phyloP scores from a whole-genome alignment of 2,797 vertebrate genomes.

The Gallirallus australis region DNA sequence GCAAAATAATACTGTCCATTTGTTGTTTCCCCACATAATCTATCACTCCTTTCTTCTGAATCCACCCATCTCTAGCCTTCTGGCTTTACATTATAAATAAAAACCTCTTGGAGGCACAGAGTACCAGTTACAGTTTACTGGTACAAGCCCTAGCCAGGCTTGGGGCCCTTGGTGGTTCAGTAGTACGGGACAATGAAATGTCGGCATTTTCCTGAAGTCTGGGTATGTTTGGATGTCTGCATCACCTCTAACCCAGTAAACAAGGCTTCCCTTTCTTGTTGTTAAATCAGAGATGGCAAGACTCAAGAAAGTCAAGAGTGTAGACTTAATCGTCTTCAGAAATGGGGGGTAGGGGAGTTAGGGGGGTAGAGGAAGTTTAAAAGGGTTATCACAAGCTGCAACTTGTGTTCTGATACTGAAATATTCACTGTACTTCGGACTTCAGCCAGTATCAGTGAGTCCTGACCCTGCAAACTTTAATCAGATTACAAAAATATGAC shows the following conservation, averaged over 20 bases:
- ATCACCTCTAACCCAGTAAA: neutral
- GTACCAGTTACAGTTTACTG: neutral
- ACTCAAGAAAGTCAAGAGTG: neutral
- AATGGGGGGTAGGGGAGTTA: too few species aligned
- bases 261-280: neutral
- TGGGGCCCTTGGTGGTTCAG: neutral
- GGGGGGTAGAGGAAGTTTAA: neutral
- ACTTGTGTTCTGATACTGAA: neutral
- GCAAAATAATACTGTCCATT: neutral
- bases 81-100: neutral
- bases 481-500: neutral
- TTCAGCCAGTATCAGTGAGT: neutral
- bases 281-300: neutral
- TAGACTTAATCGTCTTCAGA: neutral
- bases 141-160: neutral
- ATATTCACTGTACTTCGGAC: neutral
- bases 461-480: neutral
- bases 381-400: neutral
- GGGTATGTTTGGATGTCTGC: neutral
- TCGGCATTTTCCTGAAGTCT: neutral
- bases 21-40: neutral
- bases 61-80: neutral
- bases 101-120: neutral
- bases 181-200: accelerated
- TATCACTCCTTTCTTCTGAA: neutral